Evolutionary conservation across 2,797 vertebrate species (phyloP).

Genomic region (Zalophus californianus): DNA sequence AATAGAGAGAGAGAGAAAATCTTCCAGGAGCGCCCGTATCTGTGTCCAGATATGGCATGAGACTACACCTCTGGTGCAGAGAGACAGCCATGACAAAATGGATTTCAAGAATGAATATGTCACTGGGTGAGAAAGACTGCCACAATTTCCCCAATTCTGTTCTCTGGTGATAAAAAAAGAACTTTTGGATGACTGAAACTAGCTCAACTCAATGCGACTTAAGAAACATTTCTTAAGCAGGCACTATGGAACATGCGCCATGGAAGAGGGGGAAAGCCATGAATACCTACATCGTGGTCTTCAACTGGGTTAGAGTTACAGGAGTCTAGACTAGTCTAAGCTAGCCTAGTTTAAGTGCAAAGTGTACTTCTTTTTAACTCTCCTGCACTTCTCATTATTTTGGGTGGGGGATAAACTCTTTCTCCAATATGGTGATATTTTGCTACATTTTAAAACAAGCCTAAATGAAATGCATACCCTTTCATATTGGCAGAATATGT

Average conservation of each 20-base stretch:
- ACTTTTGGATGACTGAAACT: neutral
- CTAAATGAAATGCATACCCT: slow-evolving; percentile 25
- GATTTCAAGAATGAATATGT: neutral
- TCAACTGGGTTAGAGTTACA: neutral
- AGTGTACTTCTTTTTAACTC: neutral
- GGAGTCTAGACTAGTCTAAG: neutral
- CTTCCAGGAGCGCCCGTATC: neutral
- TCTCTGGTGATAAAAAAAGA: neutral
- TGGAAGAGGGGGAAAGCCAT: neutral
- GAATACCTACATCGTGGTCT: neutral
- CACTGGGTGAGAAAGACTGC: neutral
- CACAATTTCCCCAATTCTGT: neutral
- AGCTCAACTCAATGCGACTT: neutral
- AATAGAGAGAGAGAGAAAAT: neutral
- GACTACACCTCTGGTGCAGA: neutral
- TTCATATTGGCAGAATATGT: neutral
- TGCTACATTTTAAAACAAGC: slow-evolving; percentile 24
- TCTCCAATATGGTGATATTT: neutral
- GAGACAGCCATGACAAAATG: neutral
- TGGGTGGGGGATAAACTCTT: neutral
- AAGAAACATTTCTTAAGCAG: neutral
- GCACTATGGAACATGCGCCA: neutral
- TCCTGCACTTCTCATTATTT: neutral
- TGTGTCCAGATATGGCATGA: neutral
- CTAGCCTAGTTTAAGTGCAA: neutral